Conservation (phyloP, 2,888 invertebrate species). For the Seladonia tumulorum region DNA sequence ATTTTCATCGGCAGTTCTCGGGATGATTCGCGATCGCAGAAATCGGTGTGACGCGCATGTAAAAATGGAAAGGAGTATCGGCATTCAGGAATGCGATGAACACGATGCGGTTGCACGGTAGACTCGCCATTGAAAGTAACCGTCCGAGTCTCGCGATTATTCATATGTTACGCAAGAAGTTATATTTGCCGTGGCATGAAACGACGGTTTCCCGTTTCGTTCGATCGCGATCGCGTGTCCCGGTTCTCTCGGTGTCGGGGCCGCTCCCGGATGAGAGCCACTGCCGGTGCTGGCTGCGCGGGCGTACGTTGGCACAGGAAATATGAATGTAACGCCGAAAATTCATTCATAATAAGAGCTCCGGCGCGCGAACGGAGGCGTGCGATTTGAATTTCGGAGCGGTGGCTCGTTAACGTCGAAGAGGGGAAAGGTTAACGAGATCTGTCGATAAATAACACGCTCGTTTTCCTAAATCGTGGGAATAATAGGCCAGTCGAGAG, state of each 20-base stretch:
- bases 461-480: constrained; percentile 46
- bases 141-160: constrained; percentile 51
- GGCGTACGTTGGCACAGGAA: constrained; percentile 70
- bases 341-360: constrained; percentile 76
- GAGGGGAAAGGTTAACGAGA: constrained; percentile 27
- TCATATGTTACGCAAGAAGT: constrained; percentile 50
- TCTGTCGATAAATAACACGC: constrained; percentile 45
- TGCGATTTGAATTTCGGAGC: constrained; percentile 38
- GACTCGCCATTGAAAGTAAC: constrained; percentile 48
- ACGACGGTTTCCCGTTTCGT: constrained; percentile 21
- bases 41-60: constrained; percentile 9
- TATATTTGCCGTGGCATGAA: constrained; percentile 32
- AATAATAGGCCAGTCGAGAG: constrained; percentile 27
- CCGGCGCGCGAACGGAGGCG: constrained; percentile 32
- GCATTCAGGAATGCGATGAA: constrained; percentile 63
- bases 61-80: constrained; percentile 55
- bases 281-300: constrained; percentile 64
- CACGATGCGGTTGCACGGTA: constrained; percentile 35
- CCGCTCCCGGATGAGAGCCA: constrained; percentile 62
- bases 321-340: constrained; percentile 78
- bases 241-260: not conserved
- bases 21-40: not conserved
- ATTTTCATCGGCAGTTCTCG: not conserved
- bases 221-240: not conserved
- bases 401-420: constrained; percentile 1